These are phyloP conservation scores for Delichon dasypus DNA, from an alignment of 2,797 vertebrate species.

Conservation along the genomic window DNA sequence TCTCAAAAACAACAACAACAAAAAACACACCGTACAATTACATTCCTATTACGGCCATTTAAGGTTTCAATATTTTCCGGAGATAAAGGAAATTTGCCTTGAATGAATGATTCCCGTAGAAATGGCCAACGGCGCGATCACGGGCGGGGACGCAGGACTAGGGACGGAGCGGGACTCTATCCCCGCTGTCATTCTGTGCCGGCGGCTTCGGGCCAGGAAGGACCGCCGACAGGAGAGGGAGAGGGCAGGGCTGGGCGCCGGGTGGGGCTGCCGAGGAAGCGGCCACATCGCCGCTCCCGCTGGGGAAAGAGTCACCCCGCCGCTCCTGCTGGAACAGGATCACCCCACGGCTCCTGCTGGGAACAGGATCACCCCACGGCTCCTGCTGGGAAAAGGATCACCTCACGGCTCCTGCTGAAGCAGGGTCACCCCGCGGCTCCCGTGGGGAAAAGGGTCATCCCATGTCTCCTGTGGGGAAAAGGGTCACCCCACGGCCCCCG, in stretches of 20 bases:
- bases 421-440: too few species aligned
- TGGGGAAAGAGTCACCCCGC: too few species aligned
- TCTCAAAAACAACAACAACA: slow-evolving; percentile 34
- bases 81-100: neutral
- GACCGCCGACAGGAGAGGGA: neutral
- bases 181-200: neutral
- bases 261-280: neutral
- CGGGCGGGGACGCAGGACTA: neutral
- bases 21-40: slow-evolving; percentile 23
- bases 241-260: too few species aligned
- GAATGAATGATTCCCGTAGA: neutral
- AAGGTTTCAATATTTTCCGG: slow-evolving; percentile 11
- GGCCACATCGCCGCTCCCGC: rapidly evolving
- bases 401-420: too few species aligned
- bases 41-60: slow-evolving; percentile 7
- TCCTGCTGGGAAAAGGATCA: neutral
- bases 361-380: neutral
- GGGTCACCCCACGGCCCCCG: neutral
- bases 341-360: neutral
- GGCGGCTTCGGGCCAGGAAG: neutral
- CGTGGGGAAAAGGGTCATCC: too few species aligned
- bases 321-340: neutral
- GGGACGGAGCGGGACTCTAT: neutral
- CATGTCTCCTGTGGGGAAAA: too few species aligned
- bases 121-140: neutral